These are phyloP conservation scores for Cataglyphis livida DNA, from an alignment of 2,888 invertebrate species.

Conservation along the genomic window DNA sequence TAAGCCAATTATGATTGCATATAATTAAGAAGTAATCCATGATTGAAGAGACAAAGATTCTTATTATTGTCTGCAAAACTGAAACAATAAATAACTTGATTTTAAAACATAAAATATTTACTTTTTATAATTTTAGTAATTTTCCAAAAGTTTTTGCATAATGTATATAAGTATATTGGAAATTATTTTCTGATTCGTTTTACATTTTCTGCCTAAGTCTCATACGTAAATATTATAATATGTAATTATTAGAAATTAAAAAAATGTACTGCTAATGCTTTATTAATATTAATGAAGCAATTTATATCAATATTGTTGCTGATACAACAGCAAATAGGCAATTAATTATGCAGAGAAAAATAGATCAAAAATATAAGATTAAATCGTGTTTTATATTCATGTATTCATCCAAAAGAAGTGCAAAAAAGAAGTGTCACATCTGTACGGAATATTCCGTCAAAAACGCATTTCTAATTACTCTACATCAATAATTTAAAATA, in stretches of 20 bases:
- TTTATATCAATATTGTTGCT: neutral
- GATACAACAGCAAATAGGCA: neutral
- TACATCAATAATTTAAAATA: neutral
- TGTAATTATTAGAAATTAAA: neutral
- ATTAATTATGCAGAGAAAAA: neutral
- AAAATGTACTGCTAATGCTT: neutral
- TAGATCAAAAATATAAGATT: neutral
- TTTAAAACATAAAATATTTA: neutral
- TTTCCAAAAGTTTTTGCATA: neutral
- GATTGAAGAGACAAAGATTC: neutral
- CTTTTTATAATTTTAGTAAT: neutral
- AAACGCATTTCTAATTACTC: neutral
- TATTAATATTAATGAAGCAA: neutral
- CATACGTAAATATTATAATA: too few species aligned
- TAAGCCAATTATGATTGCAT: neutral
- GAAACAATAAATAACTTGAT: neutral
- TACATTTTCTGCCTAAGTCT: neutral
- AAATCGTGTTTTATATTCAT: neutral
- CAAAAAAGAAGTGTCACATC: neutral
- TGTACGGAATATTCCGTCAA: neutral
- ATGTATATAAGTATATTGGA: neutral
- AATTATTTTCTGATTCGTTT: neutral
- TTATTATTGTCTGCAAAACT: neutral
- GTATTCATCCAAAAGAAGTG: neutral
- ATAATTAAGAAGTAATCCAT: constrained; percentile 4